Percentiles rank a stretch among this genome's conserved stretches.
phyloP scores from a whole-genome alignment of 2,797 vertebrate genomes.

The Cetoscarus ocellatus region DNA sequence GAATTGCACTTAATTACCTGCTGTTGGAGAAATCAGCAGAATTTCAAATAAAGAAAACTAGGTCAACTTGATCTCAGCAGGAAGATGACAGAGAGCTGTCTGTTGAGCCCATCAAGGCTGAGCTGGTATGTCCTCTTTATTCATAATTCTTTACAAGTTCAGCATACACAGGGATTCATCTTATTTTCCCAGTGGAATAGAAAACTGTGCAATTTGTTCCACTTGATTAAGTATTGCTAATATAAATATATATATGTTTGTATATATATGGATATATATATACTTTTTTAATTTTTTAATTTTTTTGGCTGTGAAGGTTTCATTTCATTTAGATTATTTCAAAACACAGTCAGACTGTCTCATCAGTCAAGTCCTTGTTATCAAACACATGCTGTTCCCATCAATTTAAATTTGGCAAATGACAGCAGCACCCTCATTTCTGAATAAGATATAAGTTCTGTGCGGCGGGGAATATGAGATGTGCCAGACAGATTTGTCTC shows the following conservation, averaged over 20 bases:
- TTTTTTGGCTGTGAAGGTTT: slow-evolving; percentile 39
- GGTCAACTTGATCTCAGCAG: slow-evolving; percentile 56
- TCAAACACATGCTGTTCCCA: slow-evolving; percentile 50
- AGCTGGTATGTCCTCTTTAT: slow-evolving; percentile 37
- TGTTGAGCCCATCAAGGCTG: slow-evolving; percentile 43
- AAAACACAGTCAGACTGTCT: slow-evolving; percentile 37
- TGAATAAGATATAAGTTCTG: slow-evolving; percentile 48
- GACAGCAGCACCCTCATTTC: slow-evolving; percentile 60
- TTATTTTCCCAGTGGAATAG: slow-evolving; percentile 50
- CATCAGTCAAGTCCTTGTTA: slow-evolving; percentile 43
- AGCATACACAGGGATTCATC: slow-evolving; percentile 48
- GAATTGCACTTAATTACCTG: slow-evolving; percentile 69
- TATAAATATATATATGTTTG: slow-evolving; percentile 18
- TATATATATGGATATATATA: too few species aligned
- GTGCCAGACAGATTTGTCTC: slow-evolving; percentile 68
- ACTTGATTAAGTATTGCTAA: slow-evolving; percentile 53
- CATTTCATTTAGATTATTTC: slow-evolving; percentile 52
- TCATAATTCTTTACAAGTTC: slow-evolving; percentile 52
- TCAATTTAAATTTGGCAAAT: slow-evolving; percentile 66
- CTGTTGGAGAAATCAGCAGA: slow-evolving; percentile 63
- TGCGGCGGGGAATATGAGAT: slow-evolving; percentile 69
- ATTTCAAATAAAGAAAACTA: slow-evolving; percentile 68
- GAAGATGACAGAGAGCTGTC: slow-evolving; percentile 34
- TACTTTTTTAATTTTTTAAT: too few species aligned
- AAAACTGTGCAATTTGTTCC: slow-evolving; percentile 53